These are phyloP conservation scores for Peromyscus leucopus DNA, from an alignment of 2,113 vertebrate genomes.

Conservation along the genomic window DNA sequence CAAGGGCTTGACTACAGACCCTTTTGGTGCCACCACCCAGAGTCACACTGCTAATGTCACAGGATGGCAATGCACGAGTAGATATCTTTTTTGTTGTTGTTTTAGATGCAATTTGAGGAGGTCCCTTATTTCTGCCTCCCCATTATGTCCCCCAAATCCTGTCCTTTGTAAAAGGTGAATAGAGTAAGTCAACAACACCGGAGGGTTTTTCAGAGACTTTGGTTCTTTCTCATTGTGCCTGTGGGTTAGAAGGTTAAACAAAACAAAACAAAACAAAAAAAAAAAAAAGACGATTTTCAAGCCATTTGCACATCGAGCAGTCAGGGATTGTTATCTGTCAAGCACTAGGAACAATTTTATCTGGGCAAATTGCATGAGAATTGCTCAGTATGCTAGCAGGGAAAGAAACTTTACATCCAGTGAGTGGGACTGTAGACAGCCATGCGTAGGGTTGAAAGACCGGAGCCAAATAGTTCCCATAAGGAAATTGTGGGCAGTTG, in stretches of 20 bases:
- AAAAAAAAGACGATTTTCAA: conserved; percentile 28
- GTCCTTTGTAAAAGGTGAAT: background rate
- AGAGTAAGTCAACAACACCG: background rate
- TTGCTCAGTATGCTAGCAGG: conserved; percentile 2
- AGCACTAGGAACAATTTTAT: conserved; percentile 63
- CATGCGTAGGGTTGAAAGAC: background rate
- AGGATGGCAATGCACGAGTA: background rate
- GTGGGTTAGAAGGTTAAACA: conserved; percentile 64
- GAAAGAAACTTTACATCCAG: background rate
- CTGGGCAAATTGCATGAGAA: conserved; percentile 37
- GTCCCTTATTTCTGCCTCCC: background rate
- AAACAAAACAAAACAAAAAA: background rate
- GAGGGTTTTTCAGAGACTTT: conserved; percentile 44
- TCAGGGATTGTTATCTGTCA: conserved; percentile 54
- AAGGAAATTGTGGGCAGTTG: background rate
- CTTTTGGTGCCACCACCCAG: background rate
- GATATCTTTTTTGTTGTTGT: background rate
- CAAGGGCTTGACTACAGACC: background rate
- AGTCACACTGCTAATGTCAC: background rate
- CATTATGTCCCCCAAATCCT: conserved; percentile 4
- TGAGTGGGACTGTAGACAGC: background rate
- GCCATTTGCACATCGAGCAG: conserved; percentile 25
- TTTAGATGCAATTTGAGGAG: conserved; percentile 26
- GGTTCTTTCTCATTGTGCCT: conserved; percentile 54
- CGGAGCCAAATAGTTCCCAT: background rate